Evolutionary conservation across 2,888 invertebrate species (phyloP), one percentile per base, ranked within the genome.

Genomic region (Xanthia icteritia): DNA sequence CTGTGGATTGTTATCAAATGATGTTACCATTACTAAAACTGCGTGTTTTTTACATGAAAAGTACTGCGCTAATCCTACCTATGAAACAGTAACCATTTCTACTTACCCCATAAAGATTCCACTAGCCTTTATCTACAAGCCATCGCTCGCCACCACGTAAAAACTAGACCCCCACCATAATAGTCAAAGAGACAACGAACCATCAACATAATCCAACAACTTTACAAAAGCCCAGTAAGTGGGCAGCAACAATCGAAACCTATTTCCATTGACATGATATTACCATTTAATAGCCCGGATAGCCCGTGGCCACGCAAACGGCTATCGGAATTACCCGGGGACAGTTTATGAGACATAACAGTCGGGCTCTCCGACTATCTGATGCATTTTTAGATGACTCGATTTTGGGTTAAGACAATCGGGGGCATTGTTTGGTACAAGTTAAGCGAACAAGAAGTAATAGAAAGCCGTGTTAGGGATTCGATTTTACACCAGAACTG

Each of bases 261-360:
- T 83, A 88, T 86, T 83, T 84, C 82, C 84, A 89, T 88, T 72
- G 89, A 80, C 88, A 84, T 87, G 79, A 77, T 81, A 88, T 87
- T 86, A 89, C 89, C 90, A 85, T 89, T 89, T 85, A 86, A 88
- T 88, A 86, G 89, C 83, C 66, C 73, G 84, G 88, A 91, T 91
- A 83, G 89, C 87, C 89, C 71, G 87, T 87, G 90, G 88, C 89
- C 89, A 86, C 83, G 89, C 88, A 89, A 90, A 91, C 90, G 92
- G 92, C 93, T 93, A 94, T 93, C 93, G 92, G 90, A 89, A 91
- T 90, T 89, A 88, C 91, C 92, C 89, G 78, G 82, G 92, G 92
- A 91, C 94, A 95, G 92, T 96, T 96, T 96, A 96, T 96, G 96
- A 95, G 96, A 94, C 96, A 95, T 96, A 93, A 96, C 94, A 91